Evolutionary conservation across 1,140 invertebrate species (phyloP).

Genomic region (Sinonovacula constricta): DNA sequence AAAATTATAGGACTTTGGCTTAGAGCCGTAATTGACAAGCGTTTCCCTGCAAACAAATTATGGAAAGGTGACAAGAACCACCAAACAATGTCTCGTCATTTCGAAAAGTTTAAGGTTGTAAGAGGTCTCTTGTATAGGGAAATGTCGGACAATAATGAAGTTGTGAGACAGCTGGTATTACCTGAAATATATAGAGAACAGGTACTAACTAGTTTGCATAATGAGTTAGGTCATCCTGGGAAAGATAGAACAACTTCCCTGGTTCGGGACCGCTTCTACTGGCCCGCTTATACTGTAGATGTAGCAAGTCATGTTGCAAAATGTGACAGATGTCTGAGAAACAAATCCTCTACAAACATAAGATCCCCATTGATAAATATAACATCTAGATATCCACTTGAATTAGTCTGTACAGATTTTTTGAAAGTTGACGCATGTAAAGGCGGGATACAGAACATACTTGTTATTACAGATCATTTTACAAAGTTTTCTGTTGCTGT

Average conservation of each 20-base stretch:
- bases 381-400: conserved; percentile 4
- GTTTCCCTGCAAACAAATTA: not conserved
- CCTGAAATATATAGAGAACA: not conserved
- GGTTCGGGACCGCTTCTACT: not conserved
- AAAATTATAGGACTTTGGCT: not conserved
- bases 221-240: not conserved
- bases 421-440: not conserved
- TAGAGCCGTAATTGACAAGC: not conserved
- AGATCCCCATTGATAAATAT: conserved; percentile 16
- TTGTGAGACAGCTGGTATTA: not conserved
- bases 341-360: not conserved
- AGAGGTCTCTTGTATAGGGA: not conserved
- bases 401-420: conserved; percentile 30
- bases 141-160: not conserved
- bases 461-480: conserved; percentile 45
- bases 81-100: not conserved
- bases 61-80: not conserved
- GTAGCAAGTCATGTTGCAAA: not conserved
- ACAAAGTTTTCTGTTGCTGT: conserved; percentile 1
- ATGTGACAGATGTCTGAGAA: not conserved
- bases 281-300: not conserved
- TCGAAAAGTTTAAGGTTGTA: not conserved
- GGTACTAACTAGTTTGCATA: not conserved
- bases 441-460: conserved; percentile 5
- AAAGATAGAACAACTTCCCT: not conserved